Percentiles rank a stretch among this genome's conserved stretches.
Conservation (phyloP, 2,797 vertebrate genomes). For the Cephalopachus bancanus region DNA sequence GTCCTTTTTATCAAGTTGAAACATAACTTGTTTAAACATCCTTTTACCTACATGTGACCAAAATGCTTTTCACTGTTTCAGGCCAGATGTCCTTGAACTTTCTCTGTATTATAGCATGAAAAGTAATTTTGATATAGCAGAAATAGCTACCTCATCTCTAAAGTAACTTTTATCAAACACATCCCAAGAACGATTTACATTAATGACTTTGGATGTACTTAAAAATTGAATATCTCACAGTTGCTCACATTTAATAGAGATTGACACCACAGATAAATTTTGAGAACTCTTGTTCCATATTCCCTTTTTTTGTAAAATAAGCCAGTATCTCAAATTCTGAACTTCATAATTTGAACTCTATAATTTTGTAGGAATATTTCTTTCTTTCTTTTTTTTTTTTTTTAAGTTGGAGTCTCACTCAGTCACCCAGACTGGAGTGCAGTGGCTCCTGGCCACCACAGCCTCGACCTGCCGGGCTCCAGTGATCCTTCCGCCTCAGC, state of each 20-base stretch:
- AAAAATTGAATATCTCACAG: background rate
- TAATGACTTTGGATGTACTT: background rate
- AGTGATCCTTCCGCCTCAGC: too few relatives aligned
- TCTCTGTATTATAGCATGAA: constrained; percentile 43
- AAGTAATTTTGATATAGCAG: background rate
- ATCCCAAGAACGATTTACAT: background rate
- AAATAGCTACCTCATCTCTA: background rate
- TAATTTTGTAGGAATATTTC: too few relatives aligned
- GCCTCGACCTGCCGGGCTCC: too few relatives aligned
- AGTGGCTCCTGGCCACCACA: too few relatives aligned
- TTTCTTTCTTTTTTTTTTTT: too few relatives aligned
- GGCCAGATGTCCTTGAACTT: constrained; percentile 84
- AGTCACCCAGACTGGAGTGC: too few relatives aligned
- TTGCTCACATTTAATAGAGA: background rate
- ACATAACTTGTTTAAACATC: constrained; percentile 87
- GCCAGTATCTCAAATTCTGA: background rate
- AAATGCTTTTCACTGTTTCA: constrained; percentile 84
- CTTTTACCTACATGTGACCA: constrained; percentile 87
- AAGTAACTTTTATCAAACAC: background rate
- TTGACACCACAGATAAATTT: background rate
- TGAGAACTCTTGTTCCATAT: background rate
- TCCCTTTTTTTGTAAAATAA: background rate
- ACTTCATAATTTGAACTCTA: background rate
- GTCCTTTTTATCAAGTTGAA: constrained; percentile 88
- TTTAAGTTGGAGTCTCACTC: too few relatives aligned